Percentiles rank a stretch among this genome's conserved stretches.
These are phyloP conservation scores for Hedya salicella DNA, from an alignment of 2,888 invertebrate genomes.

Conservation along the genomic window DNA sequence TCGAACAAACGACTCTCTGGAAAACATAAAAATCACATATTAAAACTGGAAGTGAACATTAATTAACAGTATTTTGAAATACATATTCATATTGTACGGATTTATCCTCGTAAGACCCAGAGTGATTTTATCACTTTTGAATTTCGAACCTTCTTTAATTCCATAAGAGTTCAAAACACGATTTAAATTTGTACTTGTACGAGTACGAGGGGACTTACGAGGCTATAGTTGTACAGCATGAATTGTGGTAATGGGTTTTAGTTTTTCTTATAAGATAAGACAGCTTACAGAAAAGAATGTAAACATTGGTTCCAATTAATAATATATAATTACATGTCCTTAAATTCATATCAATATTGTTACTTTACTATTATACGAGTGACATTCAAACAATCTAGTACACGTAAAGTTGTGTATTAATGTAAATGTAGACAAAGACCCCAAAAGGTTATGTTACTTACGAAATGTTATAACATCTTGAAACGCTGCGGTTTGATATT, in stretches of 20 bases:
- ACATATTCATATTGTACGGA: too few species aligned
- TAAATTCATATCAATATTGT: background rate
- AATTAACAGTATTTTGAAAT: background rate
- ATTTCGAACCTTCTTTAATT: too few species aligned
- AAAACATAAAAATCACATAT: conserved; percentile 56
- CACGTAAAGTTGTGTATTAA: conserved; percentile 25
- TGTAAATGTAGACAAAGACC: conserved; percentile 43
- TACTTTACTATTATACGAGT: background rate
- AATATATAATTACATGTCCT: background rate
- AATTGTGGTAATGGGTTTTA: too few species aligned
- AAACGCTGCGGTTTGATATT: conserved; percentile 89
- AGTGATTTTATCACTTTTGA: too few species aligned
- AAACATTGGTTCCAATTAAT: too few species aligned
- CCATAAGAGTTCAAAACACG: too few species aligned
- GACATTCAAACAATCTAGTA: background rate
- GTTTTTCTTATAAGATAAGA: too few species aligned
- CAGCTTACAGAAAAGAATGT: too few species aligned
- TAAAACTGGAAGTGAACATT: background rate
- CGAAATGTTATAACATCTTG: conserved; percentile 92
- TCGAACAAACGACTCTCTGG: conserved; percentile 95
- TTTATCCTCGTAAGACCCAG: too few species aligned
- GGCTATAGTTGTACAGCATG: too few species aligned
- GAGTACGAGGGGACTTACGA: too few species aligned
- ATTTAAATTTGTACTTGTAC: too few species aligned
- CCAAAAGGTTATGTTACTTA: conserved; percentile 85